phyloP scores from a whole-genome alignment of 2,888 invertebrate species.

The Nemapogon koenigi region DNA sequence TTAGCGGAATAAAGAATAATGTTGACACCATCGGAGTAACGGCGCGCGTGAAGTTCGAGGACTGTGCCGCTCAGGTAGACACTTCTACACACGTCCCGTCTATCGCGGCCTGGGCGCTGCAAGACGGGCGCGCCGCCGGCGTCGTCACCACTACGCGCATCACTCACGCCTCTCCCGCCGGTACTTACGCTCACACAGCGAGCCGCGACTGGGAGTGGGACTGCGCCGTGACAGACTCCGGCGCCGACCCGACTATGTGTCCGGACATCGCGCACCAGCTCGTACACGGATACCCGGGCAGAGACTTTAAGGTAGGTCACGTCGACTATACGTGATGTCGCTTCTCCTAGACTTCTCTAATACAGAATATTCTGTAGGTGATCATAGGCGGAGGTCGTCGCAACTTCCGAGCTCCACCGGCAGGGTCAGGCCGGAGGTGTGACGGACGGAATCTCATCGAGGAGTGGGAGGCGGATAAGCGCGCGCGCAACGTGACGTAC shows the following conservation, averaged over 20 bases:
- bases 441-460: slow-evolving; percentile 67
- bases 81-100: slow-evolving; percentile 48
- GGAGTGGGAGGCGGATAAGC: slow-evolving; percentile 57
- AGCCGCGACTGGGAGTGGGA: slow-evolving; percentile 78
- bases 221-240: slow-evolving; percentile 45
- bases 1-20: slow-evolving; percentile 56
- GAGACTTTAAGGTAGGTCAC: slow-evolving; percentile 62
- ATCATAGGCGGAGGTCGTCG: slow-evolving; percentile 67
- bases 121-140: slow-evolving; percentile 45
- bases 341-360: neutral
- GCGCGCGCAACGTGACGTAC: slow-evolving; percentile 19
- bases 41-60: slow-evolving; percentile 40
- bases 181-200: slow-evolving; percentile 71
- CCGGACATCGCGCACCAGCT: slow-evolving; percentile 75
- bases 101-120: slow-evolving; percentile 64
- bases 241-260: slow-evolving; percentile 54
- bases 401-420: slow-evolving; percentile 48
- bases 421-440: slow-evolving; percentile 52
- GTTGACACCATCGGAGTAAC: slow-evolving; percentile 53
- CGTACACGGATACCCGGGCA: slow-evolving; percentile 60
- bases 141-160: slow-evolving; percentile 80
- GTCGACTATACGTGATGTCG: neutral
- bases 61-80: slow-evolving; percentile 41
- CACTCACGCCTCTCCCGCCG: slow-evolving; percentile 80
- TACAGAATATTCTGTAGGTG: too few species aligned